phyloP scores from a whole-genome alignment of 1,140 invertebrate species.

The Panagrolaimus sp. region DNA sequence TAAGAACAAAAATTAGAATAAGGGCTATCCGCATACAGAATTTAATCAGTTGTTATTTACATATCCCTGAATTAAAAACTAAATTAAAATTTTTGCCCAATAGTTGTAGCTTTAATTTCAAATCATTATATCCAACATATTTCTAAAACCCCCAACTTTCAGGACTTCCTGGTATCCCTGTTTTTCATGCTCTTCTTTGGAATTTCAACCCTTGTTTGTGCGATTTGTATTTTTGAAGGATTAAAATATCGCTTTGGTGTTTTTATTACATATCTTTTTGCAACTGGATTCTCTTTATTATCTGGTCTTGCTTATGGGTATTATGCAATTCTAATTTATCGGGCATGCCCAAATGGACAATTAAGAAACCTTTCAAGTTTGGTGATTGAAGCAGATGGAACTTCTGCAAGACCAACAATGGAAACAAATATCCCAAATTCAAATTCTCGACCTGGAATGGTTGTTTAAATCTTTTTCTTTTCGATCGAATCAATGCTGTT shows the following conservation, averaged over 20 bases:
- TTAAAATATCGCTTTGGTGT: constrained; percentile 4
- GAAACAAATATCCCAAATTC: too few species aligned
- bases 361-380: not conserved
- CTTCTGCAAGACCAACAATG: not conserved
- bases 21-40: too few species aligned
- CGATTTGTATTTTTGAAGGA: constrained; percentile 5
- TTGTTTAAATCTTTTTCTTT: too few species aligned
- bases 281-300: not conserved
- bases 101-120: not conserved
- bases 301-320: not conserved
- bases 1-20: too few species aligned
- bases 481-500: too few species aligned
- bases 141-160: too few species aligned
- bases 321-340: constrained; percentile 8
- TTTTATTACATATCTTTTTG: constrained; percentile 8
- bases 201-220: constrained; percentile 7
- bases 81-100: too few species aligned
- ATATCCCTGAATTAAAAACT: too few species aligned
- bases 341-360: constrained; percentile 1
- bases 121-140: not conserved
- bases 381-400: not conserved
- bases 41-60: too few species aligned
- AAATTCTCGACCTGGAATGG: too few species aligned
- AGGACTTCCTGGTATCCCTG: not conserved
- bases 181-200: constrained; percentile 16